These are phyloP conservation scores for Potamilus streckersoni DNA, from an alignment of 1,140 invertebrate genomes.

Conservation along the genomic window DNA sequence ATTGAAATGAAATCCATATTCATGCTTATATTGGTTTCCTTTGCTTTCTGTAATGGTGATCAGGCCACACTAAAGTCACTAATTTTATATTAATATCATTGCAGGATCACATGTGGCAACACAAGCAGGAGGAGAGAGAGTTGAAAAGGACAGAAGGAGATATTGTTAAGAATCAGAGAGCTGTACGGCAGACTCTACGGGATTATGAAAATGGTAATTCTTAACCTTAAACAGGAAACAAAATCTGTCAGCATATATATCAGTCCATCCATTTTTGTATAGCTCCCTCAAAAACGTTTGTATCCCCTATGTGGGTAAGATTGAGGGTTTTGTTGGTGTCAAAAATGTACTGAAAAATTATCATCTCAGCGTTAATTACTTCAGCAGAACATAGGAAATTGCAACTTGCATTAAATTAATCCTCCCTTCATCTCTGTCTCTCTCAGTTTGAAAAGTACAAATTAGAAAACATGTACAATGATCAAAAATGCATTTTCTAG, in stretches of 20 bases:
- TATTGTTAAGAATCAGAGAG: slow-evolving; percentile 64
- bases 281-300: neutral
- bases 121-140: slow-evolving; percentile 66
- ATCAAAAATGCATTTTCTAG: too few relatives aligned
- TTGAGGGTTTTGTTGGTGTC: too few relatives aligned
- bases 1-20: too few relatives aligned
- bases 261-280: neutral
- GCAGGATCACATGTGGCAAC: slow-evolving; percentile 67
- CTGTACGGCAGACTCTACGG: slow-evolving; percentile 60
- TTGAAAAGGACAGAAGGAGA: slow-evolving; percentile 65
- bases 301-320: too few relatives aligned
- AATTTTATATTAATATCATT: slow-evolving; percentile 8
- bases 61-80: neutral
- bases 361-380: too few relatives aligned
- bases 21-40: too few relatives aligned
- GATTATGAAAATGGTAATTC: slow-evolving; percentile 63
- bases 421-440: too few relatives aligned
- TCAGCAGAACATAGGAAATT: too few relatives aligned
- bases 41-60: neutral
- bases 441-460: too few relatives aligned
- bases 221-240: neutral
- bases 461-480: too few relatives aligned
- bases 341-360: too few relatives aligned
- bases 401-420: too few relatives aligned
- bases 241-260: neutral